Base-by-base conservation (phyloP, 2,113 vertebrate genomes). In the Xerus inauris region DNA sequence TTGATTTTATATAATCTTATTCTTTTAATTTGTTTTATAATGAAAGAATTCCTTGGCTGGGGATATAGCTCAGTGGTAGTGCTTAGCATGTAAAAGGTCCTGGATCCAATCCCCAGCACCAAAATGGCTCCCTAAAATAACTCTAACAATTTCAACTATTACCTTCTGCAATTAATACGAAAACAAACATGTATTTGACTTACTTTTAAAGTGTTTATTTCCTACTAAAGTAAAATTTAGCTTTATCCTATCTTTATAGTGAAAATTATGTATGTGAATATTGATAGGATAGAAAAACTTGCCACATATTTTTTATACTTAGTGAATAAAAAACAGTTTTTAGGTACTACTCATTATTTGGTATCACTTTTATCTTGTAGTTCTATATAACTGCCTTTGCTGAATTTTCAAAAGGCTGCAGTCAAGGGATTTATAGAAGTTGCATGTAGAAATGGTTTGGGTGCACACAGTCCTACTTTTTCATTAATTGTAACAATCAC, bases 291-390 rank as follows among this genome's bases (percentile, higher is more conserved):
- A 86, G 89, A 42, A 95, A 64, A 92, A 38, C 59, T 69, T 83
- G 73, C 38, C 51, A 87, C 40, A 5, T 82, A 84, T 71, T 90
- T 89, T 89, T 96, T 90, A 80, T 83, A 79, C 35, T 90, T 77
- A 26, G 8, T 88, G 19, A 22, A 42, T 45, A 89, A n/a, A 89
- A 75, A 88, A 84, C 22, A 88, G 35, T 94, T 17, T 79, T 59
- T 84, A 85, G 47, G 26, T 49, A 49, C 26, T 79, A 11, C 62
- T 92, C 8, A 24, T 90, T 76, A 69, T 69, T 96, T 92, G 65
- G 59, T 92, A 82, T 96, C 85, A 54, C 87, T 94, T 96, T 96
- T 96, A 96, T 96, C 92, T 94, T 82, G 51, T 89, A 84, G 87
- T 65, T 92, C 67, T 51, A 59, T 90, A 57, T 94, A 96, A 96